Evolutionary conservation across 2,113 vertebrate species (phyloP), one percentile per base, ranked within the genome.

Genomic region (Alligator sinensis): DNA sequence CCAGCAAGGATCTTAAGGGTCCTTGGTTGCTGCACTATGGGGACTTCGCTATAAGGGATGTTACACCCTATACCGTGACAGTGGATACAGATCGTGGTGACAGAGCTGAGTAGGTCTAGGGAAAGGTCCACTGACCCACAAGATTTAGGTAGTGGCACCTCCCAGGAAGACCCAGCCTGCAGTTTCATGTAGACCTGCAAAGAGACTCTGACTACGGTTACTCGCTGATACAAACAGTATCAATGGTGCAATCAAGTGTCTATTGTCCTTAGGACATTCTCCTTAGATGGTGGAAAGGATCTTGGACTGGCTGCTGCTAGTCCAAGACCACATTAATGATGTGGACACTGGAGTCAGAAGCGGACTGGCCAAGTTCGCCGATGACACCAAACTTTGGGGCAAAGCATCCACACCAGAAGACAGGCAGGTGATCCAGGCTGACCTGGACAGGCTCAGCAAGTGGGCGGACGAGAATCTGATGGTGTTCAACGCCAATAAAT

Each of bases 161-260:
- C 17, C 11, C 30, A 30, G 64, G 15, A 30, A 10, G 64, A 28
- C 28, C 64, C n/a, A 5, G 16, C 16, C 17, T 30, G 17, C 64
- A 68, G 17, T 68, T 68, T n/a, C 64, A 16, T 68, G 30, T 15
- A 68, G n/a, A 68, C 27, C 64, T 68, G 16, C 64, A 68, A 30
- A n/a, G 64, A 30, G 64, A 30, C 17, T 10, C 16, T 28, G 64
- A 28, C n/a, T 68, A 68, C n/a, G 10, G 17, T 18, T 68, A 47
- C 19, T 8, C 34, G 30, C 22, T 34, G 11, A 24, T 74, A 30
- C 34, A 47, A 74, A 47, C 70, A 38, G 34, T 14, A 22, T 24
- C 10, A 38, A 9, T 47, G 38, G 7, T 0, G 0, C 21, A 28
- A 22, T 22, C 27, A 21, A 3, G 18, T 1, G 4, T 24, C 28